These are phyloP conservation scores for Pteromalus puparum DNA, from an alignment of 1,140 invertebrate genomes.

Conservation along the genomic window DNA sequence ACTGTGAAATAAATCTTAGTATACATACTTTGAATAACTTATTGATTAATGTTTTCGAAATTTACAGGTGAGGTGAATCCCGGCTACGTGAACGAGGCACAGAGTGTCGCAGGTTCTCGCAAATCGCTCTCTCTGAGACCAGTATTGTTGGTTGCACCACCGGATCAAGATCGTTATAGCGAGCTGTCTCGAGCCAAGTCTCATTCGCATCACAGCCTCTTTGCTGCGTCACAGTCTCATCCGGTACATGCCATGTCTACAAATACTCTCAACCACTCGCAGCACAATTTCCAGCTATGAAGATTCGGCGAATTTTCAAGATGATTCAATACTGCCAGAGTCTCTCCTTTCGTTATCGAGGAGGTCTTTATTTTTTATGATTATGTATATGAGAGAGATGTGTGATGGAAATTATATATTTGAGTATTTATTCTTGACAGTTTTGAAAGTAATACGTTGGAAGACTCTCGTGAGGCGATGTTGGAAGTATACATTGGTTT, in stretches of 20 bases:
- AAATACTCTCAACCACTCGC: conserved; percentile 72
- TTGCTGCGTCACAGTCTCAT: conserved; percentile 69
- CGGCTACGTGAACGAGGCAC: conserved; percentile 87
- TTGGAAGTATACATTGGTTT: neutral
- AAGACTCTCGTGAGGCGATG: neutral
- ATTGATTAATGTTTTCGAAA: neutral
- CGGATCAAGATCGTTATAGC: conserved; percentile 74
- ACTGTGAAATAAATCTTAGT: too few species aligned
- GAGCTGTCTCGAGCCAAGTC: conserved; percentile 73
- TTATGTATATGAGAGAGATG: neutral
- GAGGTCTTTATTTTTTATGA: conserved; percentile 8
- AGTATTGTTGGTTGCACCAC: conserved; percentile 86
- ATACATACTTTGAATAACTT: too few species aligned
- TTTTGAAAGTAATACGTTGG: too few species aligned
- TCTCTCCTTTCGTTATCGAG: neutral
- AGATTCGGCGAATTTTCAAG: neutral
- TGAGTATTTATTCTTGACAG: too few species aligned
- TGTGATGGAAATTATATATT: neutral
- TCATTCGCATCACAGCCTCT: conserved; percentile 73
- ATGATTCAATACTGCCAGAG: neutral
- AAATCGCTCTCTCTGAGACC: conserved; percentile 92
- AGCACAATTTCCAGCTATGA: conserved; percentile 72
- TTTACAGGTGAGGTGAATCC: conserved; percentile 89
- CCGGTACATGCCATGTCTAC: conserved; percentile 71
- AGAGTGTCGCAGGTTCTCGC: conserved; percentile 87